Conservation (phyloP, 92 coral and sea anemone species). For the Actinostola sp. region DNA sequence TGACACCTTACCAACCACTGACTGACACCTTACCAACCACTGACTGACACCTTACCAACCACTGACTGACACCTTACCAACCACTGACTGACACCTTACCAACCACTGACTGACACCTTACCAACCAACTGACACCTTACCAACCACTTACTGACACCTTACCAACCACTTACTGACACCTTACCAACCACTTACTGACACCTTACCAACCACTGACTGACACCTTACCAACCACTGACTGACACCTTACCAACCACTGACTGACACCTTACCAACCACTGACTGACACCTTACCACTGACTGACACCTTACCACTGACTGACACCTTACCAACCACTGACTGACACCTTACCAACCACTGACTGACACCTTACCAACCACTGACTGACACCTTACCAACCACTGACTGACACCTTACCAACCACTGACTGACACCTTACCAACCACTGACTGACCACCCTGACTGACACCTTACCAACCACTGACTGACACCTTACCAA, state of each 20-base stretch:
- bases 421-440: slow-evolving; percentile 17
- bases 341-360: slow-evolving; percentile 13
- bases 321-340: no score
- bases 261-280: not conserved
- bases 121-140: slow-evolving; percentile 15
- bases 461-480: no score
- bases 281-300: slow-evolving; percentile 1
- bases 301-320: no score
- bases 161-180: slow-evolving; percentile 19
- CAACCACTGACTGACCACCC: slow-evolving; percentile 19
- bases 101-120: slow-evolving; percentile 21
- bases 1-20: slow-evolving; percentile 5
- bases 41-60: slow-evolving; percentile 13
- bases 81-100: not conserved
- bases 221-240: not conserved
- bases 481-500: not conserved
- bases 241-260: slow-evolving; percentile 6
- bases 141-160: slow-evolving; percentile 23
- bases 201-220: no score
- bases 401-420: slow-evolving; percentile 21
- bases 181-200: slow-evolving; percentile 20
- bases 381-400: slow-evolving; percentile 13
- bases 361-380: slow-evolving; percentile 19
- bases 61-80: slow-evolving; percentile 2
- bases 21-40: not conserved